Conservation (phyloP, 2,113 vertebrate genomes). For the Arenaria interpres region DNA sequence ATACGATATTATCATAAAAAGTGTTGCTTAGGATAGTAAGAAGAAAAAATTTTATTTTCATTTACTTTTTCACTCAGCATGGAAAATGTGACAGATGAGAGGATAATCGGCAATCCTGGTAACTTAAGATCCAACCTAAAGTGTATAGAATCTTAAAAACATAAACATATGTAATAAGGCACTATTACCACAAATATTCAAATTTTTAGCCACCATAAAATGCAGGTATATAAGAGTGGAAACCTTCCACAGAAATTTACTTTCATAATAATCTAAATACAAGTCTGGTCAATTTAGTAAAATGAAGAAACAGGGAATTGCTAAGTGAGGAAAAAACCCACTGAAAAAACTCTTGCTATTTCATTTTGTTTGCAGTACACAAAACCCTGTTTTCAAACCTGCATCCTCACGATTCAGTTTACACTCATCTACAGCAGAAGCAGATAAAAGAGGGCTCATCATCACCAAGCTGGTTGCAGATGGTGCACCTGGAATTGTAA, state of each 20-base stretch:
- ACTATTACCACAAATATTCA: not conserved
- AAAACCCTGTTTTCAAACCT: not conserved
- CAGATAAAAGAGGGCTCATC: not conserved
- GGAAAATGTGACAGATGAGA: not conserved
- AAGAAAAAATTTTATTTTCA: not conserved
- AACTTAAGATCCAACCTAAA: not conserved
- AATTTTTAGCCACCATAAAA: not conserved
- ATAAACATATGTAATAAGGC: not conserved
- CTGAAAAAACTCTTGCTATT: not conserved
- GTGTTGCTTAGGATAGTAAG: not conserved
- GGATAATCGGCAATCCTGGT: not conserved
- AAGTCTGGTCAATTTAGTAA: not conserved
- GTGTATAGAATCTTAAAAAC: not conserved
- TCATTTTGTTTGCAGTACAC: not conserved
- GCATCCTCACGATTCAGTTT: not conserved
- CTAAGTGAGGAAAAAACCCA: not conserved
- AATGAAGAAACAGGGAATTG: not conserved
- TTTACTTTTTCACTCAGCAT: not conserved
- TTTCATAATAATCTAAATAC: not conserved
- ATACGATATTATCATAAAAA: not conserved
- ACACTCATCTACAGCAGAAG: not conserved
- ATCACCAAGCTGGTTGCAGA: not conserved
- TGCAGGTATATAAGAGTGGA: not conserved
- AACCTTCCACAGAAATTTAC: not conserved
- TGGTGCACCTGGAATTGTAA: not conserved